A percentile compares a stretch with the other conserved stretches of the same genome.
Conservation (phyloP, 2,113 vertebrate species). For the Equus przewalskii region DNA sequence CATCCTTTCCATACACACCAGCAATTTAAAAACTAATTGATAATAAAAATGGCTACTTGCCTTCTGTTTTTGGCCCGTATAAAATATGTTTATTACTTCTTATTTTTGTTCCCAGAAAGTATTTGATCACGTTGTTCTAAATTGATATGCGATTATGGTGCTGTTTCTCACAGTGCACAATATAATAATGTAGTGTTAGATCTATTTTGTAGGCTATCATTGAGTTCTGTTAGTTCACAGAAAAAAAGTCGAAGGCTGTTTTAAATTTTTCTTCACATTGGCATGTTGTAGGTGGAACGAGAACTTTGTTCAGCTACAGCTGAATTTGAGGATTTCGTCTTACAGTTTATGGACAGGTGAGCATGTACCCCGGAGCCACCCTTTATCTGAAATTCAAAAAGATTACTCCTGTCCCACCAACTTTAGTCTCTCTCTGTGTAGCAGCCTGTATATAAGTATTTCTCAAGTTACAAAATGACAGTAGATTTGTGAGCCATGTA, state of each 20-base stretch:
- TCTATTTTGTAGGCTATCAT: not conserved
- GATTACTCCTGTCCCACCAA: not conserved
- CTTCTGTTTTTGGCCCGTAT: not conserved
- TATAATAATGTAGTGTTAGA: not conserved
- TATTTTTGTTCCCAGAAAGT: conserved; percentile 10
- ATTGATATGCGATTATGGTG: not conserved
- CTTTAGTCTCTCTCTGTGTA: not conserved
- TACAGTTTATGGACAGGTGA: conserved; percentile 99
- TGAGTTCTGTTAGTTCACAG: conserved; percentile 26
- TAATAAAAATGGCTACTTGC: not conserved
- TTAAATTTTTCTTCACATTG: conserved; percentile 22
- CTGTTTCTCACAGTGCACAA: not conserved
- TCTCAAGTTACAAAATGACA: not conserved
- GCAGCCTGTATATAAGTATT: not conserved
- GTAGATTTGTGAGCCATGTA: not conserved
- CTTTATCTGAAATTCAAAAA: not conserved
- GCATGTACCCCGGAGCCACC: not conserved
- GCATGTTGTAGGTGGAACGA: conserved; percentile 92
- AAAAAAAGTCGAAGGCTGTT: not conserved
- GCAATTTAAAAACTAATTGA: not conserved
- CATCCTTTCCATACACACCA: not conserved
- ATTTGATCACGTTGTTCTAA: not conserved
- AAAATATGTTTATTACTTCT: not conserved
- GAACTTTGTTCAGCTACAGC: conserved; percentile 98
- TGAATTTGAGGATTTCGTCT: conserved; percentile 99